A percentile compares a stretch with the other conserved stretches of the same genome.
Evolutionary conservation across 2,113 vertebrate genomes (phyloP).

Genomic region (Natator depressus): DNA sequence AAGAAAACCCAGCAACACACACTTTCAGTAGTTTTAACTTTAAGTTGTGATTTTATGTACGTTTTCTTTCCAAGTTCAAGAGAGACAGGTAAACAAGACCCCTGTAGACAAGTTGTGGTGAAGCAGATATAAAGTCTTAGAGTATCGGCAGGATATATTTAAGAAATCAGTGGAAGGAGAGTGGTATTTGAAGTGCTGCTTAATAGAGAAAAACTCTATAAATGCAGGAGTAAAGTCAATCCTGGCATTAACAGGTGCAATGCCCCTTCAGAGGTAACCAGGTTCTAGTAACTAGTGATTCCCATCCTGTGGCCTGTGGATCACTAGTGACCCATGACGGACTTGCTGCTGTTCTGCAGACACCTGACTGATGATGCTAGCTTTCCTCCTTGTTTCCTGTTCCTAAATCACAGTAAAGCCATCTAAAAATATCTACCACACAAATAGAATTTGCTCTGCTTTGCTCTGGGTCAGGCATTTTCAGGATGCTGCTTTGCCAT

Average conservation of each 20-base stretch:
- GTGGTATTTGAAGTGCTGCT: background rate
- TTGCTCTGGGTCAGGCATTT: no score
- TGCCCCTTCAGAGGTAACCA: accelerated
- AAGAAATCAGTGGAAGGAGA: background rate
- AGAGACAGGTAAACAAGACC: no score
- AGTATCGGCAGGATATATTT: accelerated
- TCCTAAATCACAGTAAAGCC: background rate
- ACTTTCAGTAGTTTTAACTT: background rate
- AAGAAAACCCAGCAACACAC: background rate
- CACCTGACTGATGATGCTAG: background rate
- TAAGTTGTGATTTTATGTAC: background rate
- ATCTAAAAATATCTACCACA: no score
- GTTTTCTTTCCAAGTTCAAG: background rate
- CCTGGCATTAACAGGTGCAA: accelerated
- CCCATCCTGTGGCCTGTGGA: accelerated
- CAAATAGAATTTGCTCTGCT: background rate
- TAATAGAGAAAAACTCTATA: background rate
- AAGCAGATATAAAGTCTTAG: background rate
- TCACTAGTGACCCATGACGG: background rate
- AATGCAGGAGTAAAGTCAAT: background rate
- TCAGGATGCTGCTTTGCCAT: background rate
- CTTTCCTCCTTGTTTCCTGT: background rate
- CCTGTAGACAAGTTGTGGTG: background rate
- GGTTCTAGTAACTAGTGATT: accelerated
- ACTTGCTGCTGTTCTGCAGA: background rate